Evolutionary conservation across 2,888 invertebrate genomes (phyloP).

Genomic region (Pandemis heparana): DNA sequence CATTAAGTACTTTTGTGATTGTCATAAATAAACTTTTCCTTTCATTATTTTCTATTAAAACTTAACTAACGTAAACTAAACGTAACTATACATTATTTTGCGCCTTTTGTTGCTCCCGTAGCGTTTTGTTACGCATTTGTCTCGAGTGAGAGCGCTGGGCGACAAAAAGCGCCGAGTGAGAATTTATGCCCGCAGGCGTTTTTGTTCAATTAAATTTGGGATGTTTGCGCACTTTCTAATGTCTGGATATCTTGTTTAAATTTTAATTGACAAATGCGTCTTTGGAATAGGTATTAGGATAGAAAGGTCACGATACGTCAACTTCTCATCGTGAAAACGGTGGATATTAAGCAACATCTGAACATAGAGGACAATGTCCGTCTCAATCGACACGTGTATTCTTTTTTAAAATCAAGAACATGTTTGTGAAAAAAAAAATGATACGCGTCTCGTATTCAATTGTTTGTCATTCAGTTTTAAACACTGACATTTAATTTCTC

Average conservation of each 20-base stretch:
- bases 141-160: slow-evolving; percentile 12
- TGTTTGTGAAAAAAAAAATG: no score
- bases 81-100: slow-evolving; percentile 18
- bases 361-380: no score
- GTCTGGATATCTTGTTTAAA: slow-evolving; percentile 6
- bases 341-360: no score
- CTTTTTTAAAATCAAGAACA: neutral
- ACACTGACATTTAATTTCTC: neutral
- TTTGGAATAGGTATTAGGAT: no score
- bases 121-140: slow-evolving; percentile 33
- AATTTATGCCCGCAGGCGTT: slow-evolving; percentile 32
- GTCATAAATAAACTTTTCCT: no score
- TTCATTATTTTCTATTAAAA: no score
- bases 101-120: slow-evolving; percentile 15
- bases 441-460: neutral
- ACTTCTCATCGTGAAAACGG: no score
- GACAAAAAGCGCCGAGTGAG: slow-evolving; percentile 36
- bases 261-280: slow-evolving; percentile 1
- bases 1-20: no score
- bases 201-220: slow-evolving; percentile 30
- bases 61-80: no score
- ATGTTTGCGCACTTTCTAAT: slow-evolving; percentile 36
- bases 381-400: no score
- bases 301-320: no score
- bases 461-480: neutral